Evolutionary conservation across 92 coral and sea anemone species (phyloP).

Genomic region (Zoanthus sansibaricus): DNA sequence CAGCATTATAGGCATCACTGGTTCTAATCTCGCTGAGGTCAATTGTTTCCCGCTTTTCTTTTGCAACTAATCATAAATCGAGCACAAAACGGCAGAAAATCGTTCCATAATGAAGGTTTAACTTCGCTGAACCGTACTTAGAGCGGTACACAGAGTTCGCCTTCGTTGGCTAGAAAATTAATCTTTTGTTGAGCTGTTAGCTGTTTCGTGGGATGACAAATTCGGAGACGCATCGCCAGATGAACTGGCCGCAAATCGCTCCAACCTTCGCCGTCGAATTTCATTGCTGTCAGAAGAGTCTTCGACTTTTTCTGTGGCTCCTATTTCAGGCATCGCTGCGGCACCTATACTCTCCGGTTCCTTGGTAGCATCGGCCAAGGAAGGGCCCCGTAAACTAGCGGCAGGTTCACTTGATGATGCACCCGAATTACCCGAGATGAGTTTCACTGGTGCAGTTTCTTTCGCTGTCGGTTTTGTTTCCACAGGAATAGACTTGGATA

Average conservation of each 20-base stretch:
- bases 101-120: too few species aligned
- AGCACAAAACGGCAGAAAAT: background rate
- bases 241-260: constrained; percentile 63
- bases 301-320: constrained; percentile 34
- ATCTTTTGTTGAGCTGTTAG: constrained; percentile 13
- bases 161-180: constrained; percentile 1
- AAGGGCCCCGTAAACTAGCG: background rate
- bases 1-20: too few species aligned
- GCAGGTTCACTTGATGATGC: background rate
- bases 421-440: background rate
- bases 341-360: constrained; percentile 57
- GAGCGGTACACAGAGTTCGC: background rate
- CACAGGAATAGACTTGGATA: background rate
- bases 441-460: background rate
- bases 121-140: too few species aligned
- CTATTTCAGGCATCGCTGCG: constrained; percentile 48
- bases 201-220: constrained; percentile 36
- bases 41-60: background rate
- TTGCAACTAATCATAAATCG: background rate
- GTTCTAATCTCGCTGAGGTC: too few species aligned
- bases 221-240: constrained; percentile 34
- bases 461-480: background rate
- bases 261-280: constrained; percentile 77
- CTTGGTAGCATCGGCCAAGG: background rate
- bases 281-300: constrained; percentile 71